phyloP scores from a whole-genome alignment of 2,888 invertebrate genomes.

The Drosophila pullipes region DNA sequence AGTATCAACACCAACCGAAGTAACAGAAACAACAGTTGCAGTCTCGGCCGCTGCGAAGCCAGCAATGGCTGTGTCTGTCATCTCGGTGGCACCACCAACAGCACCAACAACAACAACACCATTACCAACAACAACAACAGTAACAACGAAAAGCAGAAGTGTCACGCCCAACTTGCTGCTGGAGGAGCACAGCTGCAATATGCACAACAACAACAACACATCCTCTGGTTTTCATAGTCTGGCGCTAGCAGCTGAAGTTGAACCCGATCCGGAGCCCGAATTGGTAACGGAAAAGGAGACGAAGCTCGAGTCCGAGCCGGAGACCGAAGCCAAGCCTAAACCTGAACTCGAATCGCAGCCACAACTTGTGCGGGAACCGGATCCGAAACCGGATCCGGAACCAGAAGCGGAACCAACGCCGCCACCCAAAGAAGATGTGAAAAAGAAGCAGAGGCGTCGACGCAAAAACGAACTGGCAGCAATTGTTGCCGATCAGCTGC shows the following conservation, averaged over 20 bases:
- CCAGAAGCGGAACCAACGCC: neutral
- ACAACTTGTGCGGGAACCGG: neutral
- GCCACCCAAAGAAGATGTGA: constrained; percentile 53
- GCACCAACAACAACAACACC: neutral
- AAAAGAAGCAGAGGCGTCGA: constrained; percentile 81
- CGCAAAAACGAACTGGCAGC: constrained; percentile 85
- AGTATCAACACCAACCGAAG: neutral
- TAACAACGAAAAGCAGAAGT: constrained; percentile 28
- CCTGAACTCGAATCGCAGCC: neutral
- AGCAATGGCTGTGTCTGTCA: constrained; percentile 62
- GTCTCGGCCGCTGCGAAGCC: constrained; percentile 16
- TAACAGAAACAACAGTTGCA: constrained; percentile 1
- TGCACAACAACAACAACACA: constrained; percentile 74
- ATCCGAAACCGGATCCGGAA: neutral
- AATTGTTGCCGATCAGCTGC: constrained; percentile 85
- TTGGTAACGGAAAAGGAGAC: neutral
- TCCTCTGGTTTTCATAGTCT: constrained; percentile 82
- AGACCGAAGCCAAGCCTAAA: neutral
- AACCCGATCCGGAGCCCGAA: constrained; percentile 3
- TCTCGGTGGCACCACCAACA: constrained; percentile 66
- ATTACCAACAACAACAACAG: neutral
- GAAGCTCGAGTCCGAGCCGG: neutral
- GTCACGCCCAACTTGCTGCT: constrained; percentile 43
- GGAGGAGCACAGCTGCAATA: constrained; percentile 77
- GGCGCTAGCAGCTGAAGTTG: constrained; percentile 20